Evolutionary conservation across 92 coral and sea anemone genomes (phyloP), one percentile per base, ranked within the genome.

Genomic region (Palythoa grandiflora): DNA sequence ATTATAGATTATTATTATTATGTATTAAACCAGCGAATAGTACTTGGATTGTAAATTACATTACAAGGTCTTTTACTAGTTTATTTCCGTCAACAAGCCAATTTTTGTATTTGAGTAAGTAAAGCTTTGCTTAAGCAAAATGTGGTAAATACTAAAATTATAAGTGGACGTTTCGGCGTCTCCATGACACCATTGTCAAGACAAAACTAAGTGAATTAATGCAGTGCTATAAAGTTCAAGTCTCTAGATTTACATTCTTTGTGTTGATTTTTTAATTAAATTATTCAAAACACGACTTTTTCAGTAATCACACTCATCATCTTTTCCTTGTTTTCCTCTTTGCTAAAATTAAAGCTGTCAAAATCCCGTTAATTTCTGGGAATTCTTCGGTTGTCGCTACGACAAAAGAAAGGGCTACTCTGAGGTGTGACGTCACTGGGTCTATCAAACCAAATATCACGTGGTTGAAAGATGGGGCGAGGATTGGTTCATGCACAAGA

Each of bases 371-470:
- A 17, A 81, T 81, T 40, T 40, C 86, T 68, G 57, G 60, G 13
- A 66, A 81, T 20, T 65, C 59, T 57, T 81, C 75, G 75, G 14
- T 81, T 61, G 16, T 68, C 16, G 89, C 83, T 9, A 63, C 74
- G 0, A 85, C 86, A 39, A 52, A 16, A 5, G 59, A 57, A 9
- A 52, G 19, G 10, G 94, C 78, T 28, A 83, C 14, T 1, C 53
- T 95, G 12, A 63, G 28, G 3, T 86, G 93, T 59, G 65, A 75
- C 48, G 91, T 90, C 47, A 85, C 75, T 10, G 98, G 98, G 6
- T 93, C 98, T 60, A 96, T 94, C 7, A 57, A 50, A 38, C 98
- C 98, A 8, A 88, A 73, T 9, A 84, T 95, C 52, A 80, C 76
- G 48, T 92, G 96, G 93, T 63, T 63, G 75, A 89, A 76, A 47